Conservation (phyloP, 2,113 vertebrate species). For the Tragulus kanchil region DNA sequence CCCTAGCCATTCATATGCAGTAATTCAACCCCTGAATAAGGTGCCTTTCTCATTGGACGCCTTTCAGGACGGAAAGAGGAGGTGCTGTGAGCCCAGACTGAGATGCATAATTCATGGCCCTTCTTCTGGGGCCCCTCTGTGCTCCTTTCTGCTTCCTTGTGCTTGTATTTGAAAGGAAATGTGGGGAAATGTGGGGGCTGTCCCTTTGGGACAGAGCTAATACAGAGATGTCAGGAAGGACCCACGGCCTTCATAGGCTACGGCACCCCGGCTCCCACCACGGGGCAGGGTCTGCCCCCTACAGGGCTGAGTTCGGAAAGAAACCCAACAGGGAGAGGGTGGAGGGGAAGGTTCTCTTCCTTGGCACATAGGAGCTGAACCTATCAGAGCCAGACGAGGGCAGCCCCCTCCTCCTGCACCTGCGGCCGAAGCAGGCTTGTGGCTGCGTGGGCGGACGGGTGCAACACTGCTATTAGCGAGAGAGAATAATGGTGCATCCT, state of each 20-base stretch:
- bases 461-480: neutral
- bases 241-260: neutral
- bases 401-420: neutral
- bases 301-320: neutral
- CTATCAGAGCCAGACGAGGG: rapidly evolving
- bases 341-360: neutral
- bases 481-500: slow-evolving; percentile 17
- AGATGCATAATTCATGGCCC: slow-evolving; percentile 85
- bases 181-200: slow-evolving; percentile 42
- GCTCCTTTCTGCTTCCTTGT: slow-evolving; percentile 76
- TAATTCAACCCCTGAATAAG: slow-evolving; percentile 84
- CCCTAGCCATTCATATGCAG: slow-evolving; percentile 85
- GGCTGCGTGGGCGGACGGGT: neutral
- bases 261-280: neutral
- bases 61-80: slow-evolving; percentile 79
- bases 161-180: slow-evolving; percentile 79
- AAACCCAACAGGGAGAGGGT: neutral
- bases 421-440: neutral
- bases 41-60: slow-evolving; percentile 84
- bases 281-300: neutral
- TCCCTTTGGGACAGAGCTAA: slow-evolving; percentile 31
- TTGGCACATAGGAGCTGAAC: neutral
- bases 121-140: slow-evolving; percentile 66
- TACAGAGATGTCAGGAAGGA: neutral
- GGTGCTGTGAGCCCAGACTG: slow-evolving; percentile 61